Evolutionary conservation across 2,113 vertebrate genomes (phyloP).

Genomic region (Nothoprocta pentlandii): DNA sequence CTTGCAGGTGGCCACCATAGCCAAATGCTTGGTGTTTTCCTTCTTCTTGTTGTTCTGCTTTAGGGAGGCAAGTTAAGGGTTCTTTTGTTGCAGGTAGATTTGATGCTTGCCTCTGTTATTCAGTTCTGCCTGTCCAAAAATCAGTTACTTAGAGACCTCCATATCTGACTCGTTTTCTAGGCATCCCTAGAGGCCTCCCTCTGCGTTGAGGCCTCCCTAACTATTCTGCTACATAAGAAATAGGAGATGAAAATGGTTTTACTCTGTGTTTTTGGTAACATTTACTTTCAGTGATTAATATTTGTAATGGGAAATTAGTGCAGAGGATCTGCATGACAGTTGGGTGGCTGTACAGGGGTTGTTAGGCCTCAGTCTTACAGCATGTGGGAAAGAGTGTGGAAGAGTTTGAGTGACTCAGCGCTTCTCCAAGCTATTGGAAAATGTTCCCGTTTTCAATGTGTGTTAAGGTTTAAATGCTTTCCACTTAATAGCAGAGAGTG

Average conservation of each 20-base stretch:
- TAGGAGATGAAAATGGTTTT: constrained; percentile 10
- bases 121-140: background rate
- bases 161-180: background rate
- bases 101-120: background rate
- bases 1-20: background rate
- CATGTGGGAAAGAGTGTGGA: background rate
- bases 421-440: constrained; percentile 6
- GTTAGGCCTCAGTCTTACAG: background rate
- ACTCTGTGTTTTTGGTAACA: background rate
- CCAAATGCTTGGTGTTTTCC: background rate
- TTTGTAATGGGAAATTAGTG: background rate
- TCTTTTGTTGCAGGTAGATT: background rate
- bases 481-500: background rate
- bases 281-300: background rate
- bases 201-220: background rate
- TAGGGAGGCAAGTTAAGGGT: background rate
- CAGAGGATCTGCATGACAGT: background rate
- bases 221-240: background rate
- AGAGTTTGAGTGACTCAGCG: background rate
- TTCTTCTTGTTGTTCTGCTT: background rate
- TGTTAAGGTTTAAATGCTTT: no score
- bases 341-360: background rate
- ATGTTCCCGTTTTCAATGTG: background rate
- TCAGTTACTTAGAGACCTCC: background rate
- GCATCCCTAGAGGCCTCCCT: background rate